Evolutionary conservation across 2,113 vertebrate species (phyloP), one percentile per base, ranked within the genome.

Genomic region (Peromyscus polionotus): DNA sequence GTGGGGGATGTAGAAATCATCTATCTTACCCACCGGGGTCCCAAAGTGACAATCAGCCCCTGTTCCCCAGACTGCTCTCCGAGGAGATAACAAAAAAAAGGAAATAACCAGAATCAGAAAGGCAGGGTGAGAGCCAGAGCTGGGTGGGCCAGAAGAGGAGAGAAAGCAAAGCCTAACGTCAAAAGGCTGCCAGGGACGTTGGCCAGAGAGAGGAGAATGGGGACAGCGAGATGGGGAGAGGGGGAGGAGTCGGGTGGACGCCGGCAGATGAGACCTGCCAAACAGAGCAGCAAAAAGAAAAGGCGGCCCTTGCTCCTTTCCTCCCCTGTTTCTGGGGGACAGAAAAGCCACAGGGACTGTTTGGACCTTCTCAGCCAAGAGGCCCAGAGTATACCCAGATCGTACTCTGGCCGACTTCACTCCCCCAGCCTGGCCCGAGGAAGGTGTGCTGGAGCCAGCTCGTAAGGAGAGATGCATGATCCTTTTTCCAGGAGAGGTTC

Each of bases 401-500:
- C 91, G 90, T 36, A 42, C 70, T 73, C 85, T 96, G 95, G 96
- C 86, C 0, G 7, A n/a, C 91, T 97, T 79, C 14, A 22, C 89
- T 84, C 59, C 75, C 89, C 90, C 1, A 0, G 93, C 77, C 95
- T 96, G 97, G 96, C 77, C 90, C 13, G 13, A 68, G 67, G 81
- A 93, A 93, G 68, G 90, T 77, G 26, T 45, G 76, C 88, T 73
- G 67, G 79, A 93, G 96, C 96, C 96, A 97, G 76, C 76, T 61
- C 28, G 88, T 95, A 96, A 97, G 39, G 45, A 85, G 95, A 98
- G 76, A 97, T 19, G 88, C 65, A 26, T 90, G 95, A 95, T 95
- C 89, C 96, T 88, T 97, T 97, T 97, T 95, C 86, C 95, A 98
- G 97, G 83, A 95, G 70, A 95, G 51, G 84, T 94, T 95, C 81